Evolutionary conservation across 2,113 vertebrate species (phyloP), one percentile per base, ranked within the genome.

Genomic region (Antigone vipio): DNA sequence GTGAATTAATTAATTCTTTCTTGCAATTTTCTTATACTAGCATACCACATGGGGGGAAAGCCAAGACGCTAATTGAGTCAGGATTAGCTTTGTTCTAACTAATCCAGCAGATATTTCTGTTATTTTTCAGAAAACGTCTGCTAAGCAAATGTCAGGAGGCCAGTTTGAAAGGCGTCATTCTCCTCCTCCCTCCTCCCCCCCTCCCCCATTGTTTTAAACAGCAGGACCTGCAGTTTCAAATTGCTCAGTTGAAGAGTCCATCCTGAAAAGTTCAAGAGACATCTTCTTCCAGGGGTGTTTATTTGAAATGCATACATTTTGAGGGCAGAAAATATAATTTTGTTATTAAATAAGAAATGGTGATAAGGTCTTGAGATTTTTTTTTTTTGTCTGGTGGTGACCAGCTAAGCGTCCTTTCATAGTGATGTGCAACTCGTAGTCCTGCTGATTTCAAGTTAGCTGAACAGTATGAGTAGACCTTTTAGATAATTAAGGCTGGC

Each of bases 71-170:
- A 81, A 91, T 49, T 89, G 73, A 82, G 72, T 82, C 78, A 89
- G 66, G 66, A 81, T 91, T 83, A 88, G 77, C 79, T 96, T 95
- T 95, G 82, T 91, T 88, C 79, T 56, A 47, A 23, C 68, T 86
- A 95, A 84, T 73, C 76, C 73, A 75, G n/a, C 34, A 95, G 84
- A 68, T 77, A 49, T 67, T 59, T 74, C 30, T 74, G 32, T 77
- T 86, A 21, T 47, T 97, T 83, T 63, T 52, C 60, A 34, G 45
- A 45, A 62, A 68, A 79, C 1, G 3, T 59, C 66, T 92, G 12
- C 78, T 76, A 9, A 75, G 23, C 59, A 49, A 42, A 34, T 1
- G 2, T 64, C 53, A 76, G 89, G 71, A 89, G 67, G 45, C 66
- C 76, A 71, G 79, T 76, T 76, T 73, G 93, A 88, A 88, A 89